Evolutionary conservation across 2,797 vertebrate genomes (phyloP).

Genomic region (Lithobates sylvaticus): DNA sequence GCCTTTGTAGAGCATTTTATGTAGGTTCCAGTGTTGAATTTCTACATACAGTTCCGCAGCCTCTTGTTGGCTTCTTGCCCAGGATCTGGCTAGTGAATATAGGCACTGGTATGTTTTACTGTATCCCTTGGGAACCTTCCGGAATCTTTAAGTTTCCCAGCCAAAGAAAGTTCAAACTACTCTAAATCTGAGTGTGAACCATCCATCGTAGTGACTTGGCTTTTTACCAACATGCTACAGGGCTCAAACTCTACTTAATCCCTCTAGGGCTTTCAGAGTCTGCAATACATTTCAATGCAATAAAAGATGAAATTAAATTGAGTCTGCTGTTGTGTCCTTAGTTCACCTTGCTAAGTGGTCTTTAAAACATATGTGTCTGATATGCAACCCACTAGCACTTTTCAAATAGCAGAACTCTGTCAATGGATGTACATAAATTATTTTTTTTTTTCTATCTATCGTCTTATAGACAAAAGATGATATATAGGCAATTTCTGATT

Average conservation of each 20-base stretch:
- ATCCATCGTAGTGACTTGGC: constrained; percentile 56
- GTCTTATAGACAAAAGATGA: neutral
- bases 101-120: constrained; percentile 54
- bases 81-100: constrained; percentile 49
- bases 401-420: constrained; percentile 1
- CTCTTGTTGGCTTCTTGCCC: constrained; percentile 46
- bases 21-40: constrained; percentile 26
- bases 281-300: constrained; percentile 56
- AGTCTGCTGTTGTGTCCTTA: constrained; percentile 51
- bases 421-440: neutral
- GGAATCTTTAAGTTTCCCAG: constrained; percentile 48
- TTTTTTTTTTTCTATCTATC: neutral
- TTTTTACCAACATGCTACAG: constrained; percentile 44
- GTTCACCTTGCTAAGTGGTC: constrained; percentile 49
- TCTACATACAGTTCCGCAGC: constrained; percentile 29
- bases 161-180: constrained; percentile 51
- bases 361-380: constrained; percentile 40
- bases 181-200: constrained; percentile 40
- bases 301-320: constrained; percentile 56
- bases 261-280: constrained; percentile 43
- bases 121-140: constrained; percentile 51
- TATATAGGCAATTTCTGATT: no score
- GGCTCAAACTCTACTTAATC: constrained; percentile 50
- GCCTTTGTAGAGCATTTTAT: constrained; percentile 25
- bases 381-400: constrained; percentile 4